Conservation (phyloP, 2,888 invertebrate genomes). For the Agonopterix subpropinquella region DNA sequence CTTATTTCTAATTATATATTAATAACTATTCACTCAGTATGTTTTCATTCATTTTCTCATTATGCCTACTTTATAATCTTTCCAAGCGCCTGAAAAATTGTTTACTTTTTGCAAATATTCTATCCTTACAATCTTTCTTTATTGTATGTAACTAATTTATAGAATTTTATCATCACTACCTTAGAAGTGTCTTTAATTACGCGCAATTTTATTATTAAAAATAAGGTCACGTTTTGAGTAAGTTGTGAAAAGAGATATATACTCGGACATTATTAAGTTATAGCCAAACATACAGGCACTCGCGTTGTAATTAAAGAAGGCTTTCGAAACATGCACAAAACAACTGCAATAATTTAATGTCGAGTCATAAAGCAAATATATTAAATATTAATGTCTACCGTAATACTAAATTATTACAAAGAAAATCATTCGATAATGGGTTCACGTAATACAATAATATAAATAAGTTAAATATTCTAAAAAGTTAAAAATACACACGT, state of each 20-base stretch:
- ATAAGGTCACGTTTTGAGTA: conserved; percentile 38
- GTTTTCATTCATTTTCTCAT: conserved; percentile 71
- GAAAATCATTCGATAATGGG: conserved; percentile 67
- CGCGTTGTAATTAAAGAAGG: conserved; percentile 63
- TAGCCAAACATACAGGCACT: conserved; percentile 60
- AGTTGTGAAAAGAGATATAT: conserved; percentile 14
- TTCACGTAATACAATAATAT: conserved; percentile 69
- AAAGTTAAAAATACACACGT: conserved; percentile 74
- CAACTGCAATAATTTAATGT: conserved; percentile 66
- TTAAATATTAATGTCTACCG: conserved; percentile 70
- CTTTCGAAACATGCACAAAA: conserved; percentile 54
- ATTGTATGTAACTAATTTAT: conserved; percentile 55
- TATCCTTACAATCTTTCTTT: conserved; percentile 57
- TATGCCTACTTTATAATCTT: conserved; percentile 74
- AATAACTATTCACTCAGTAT: conserved; percentile 73
- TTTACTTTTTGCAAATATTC: conserved; percentile 54
- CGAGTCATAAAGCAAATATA: conserved; percentile 70
- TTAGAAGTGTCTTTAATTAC: conserved; percentile 33
- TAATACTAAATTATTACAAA: conserved; percentile 73
- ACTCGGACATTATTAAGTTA: conserved; percentile 18
- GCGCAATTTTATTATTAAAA: conserved; percentile 26
- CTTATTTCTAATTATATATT: conserved; percentile 72
- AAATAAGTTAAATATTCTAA: conserved; percentile 76
- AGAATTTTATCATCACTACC: conserved; percentile 55
- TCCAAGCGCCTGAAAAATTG: conserved; percentile 68